Base-by-base conservation (phyloP, 1,140 invertebrate genomes). In the Magallana gigas region DNA sequence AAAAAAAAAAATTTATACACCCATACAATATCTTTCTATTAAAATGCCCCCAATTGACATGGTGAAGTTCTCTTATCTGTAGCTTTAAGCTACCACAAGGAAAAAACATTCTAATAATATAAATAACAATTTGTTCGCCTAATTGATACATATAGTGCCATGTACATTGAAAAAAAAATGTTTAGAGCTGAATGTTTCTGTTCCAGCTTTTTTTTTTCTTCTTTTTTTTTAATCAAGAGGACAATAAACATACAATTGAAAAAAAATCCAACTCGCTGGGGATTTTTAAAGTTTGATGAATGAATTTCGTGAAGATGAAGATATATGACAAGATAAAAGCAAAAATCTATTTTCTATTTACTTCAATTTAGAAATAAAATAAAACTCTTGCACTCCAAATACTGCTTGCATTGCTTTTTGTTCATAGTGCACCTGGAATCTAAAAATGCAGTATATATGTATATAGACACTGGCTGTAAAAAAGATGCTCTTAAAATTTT, bases 101-200 rank as follows among this genome's bases (percentile, higher is more conserved):
- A 48, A 23, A 76, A 76, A 23, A 23, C 23, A 29, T 29, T 48
- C 23, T 76, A 29, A 12, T 16, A 12, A 62, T 62, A 76, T 76
- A 76, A 76, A 76, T 76, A 76, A 76, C 68, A 76, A 76, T 76
- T 76, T 76, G 68, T 76, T 76, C 68, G 23, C 23, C 68, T 29
- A 9, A 18, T 36, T 76, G 3, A 76, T 4, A 76, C 68, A 76
- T 76, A 76, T 76, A 71, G 18, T 76, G 18, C 11, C 36, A 76
- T 1, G 23, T 23, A 23, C 68, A 76, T 76, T 29, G 23, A 23
- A 36, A 29, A 76, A 64, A 64, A 16, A 76, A 76, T 12, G 68
- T 76, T 76, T 76, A 76, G 68, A 76, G 68, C 68, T 76, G 68
- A 29, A 76, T 3, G 12, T 29, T 48, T 11, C 23, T 29, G 23